These are phyloP conservation scores for Torymus texanus DNA, from an alignment of 2,888 invertebrate species.

Conservation along the genomic window DNA sequence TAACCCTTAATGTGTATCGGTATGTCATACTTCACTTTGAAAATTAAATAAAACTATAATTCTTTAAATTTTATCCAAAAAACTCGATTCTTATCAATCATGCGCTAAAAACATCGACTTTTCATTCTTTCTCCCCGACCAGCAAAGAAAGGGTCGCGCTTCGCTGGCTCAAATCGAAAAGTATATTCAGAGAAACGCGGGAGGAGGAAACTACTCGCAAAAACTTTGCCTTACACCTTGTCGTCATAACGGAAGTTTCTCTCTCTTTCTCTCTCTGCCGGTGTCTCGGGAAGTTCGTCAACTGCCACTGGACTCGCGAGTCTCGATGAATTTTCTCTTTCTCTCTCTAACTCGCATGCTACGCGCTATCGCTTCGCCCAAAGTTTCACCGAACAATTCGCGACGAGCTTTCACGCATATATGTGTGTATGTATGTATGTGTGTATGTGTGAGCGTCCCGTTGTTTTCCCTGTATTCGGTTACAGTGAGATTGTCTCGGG, in stretches of 20 bases:
- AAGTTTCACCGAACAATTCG: background rate
- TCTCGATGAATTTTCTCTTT: constrained; percentile 48
- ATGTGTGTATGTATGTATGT: too few relatives aligned
- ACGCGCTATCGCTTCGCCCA: background rate
- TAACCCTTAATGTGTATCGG: too few relatives aligned
- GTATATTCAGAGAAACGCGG: too few relatives aligned
- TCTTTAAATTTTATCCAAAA: too few relatives aligned
- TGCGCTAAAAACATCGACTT: too few relatives aligned
- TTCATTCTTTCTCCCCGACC: too few relatives aligned
- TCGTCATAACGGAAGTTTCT: constrained; percentile 41
- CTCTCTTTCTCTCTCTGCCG: background rate
- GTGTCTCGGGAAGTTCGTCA: constrained; percentile 42
- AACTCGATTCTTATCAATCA: too few relatives aligned
- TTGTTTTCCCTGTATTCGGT: background rate
- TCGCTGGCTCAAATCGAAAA: too few relatives aligned
- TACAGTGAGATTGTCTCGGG: too few relatives aligned
- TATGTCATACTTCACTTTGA: too few relatives aligned
- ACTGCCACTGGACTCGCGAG: constrained; percentile 32
- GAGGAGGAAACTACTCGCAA: background rate
- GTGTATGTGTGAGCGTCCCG: background rate
- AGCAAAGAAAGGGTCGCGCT: too few relatives aligned
- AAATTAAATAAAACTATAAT: too few relatives aligned
- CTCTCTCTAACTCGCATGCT: background rate
- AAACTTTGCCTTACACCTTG: constrained; percentile 49
- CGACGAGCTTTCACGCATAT: background rate